phyloP scores from a whole-genome alignment of 2,797 vertebrate species.

The Amazona ochrocephala region DNA sequence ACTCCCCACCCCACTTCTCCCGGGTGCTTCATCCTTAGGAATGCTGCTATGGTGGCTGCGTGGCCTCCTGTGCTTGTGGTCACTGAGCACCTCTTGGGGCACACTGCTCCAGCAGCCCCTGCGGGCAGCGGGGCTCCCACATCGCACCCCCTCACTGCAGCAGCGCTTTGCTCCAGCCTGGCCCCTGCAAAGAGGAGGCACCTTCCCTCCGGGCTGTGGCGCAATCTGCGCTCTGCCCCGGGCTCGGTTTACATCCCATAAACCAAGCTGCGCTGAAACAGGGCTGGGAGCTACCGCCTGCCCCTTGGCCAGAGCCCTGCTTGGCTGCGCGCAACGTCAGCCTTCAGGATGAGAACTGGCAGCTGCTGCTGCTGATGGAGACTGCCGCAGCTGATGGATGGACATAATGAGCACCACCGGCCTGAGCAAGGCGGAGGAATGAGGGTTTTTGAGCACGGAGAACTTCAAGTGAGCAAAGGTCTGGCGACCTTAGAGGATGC shows the following conservation, averaged over 20 bases:
- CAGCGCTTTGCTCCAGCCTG: rapidly evolving
- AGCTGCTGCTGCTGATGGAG: neutral
- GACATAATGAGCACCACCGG: neutral
- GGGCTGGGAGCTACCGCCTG: neutral
- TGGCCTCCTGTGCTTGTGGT: neutral
- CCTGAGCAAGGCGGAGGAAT: neutral
- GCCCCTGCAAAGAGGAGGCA: neutral
- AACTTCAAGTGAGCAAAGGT: neutral
- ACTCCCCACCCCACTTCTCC: neutral
- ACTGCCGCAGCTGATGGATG: neutral
- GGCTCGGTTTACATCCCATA: neutral
- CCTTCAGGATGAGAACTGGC: neutral
- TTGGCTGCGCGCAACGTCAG: rapidly evolving
- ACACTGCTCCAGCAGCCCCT: neutral
- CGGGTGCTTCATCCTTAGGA: neutral
- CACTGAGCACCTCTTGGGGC: too few relatives aligned
- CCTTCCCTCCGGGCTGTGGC: neutral
- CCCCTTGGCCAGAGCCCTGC: neutral
- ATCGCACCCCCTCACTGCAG: neutral
- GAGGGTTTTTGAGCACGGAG: neutral
- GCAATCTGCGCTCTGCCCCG: neutral
- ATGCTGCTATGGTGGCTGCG: neutral
- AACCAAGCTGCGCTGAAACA: neutral
- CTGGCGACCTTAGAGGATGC: rapidly evolving
- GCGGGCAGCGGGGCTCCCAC: neutral